phyloP scores from a whole-genome alignment of 2,797 vertebrate genomes.

The Gymnothorax javanicus region DNA sequence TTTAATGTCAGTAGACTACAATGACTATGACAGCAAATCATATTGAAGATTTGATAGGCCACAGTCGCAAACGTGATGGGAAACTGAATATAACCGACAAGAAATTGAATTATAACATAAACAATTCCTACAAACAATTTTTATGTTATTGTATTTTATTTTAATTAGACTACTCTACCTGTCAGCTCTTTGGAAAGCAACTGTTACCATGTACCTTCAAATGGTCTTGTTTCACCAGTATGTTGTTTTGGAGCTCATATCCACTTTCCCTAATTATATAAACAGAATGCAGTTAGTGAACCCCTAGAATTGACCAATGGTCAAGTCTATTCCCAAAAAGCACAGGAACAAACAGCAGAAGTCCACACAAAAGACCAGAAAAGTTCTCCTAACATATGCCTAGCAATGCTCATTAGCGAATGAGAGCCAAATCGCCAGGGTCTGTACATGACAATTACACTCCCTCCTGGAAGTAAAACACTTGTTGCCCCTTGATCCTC shows the following conservation, averaged over 20 bases:
- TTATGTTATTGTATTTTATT: background rate
- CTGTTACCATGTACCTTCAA: background rate
- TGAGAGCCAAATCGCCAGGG: background rate
- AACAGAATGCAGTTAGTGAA: background rate
- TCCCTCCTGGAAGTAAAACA: slow-evolving; percentile 8
- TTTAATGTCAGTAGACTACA: background rate
- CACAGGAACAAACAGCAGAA: background rate
- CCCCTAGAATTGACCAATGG: background rate
- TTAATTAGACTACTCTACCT: background rate
- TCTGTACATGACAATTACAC: background rate
- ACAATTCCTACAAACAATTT: background rate
- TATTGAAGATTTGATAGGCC: background rate
- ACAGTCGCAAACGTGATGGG: background rate
- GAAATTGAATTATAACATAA: background rate
- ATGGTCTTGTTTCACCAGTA: background rate
- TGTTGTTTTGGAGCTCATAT: background rate
- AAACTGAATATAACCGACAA: background rate
- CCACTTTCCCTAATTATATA: background rate
- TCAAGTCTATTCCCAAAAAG: background rate
- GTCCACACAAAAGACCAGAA: background rate
- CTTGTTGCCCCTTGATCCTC: too few relatives aligned
- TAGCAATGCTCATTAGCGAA: background rate
- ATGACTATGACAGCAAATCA: background rate
- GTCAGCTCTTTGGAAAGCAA: background rate
- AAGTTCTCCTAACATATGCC: background rate